phyloP scores from a whole-genome alignment of 2,888 invertebrate genomes.

The Perithous albicinctus region DNA sequence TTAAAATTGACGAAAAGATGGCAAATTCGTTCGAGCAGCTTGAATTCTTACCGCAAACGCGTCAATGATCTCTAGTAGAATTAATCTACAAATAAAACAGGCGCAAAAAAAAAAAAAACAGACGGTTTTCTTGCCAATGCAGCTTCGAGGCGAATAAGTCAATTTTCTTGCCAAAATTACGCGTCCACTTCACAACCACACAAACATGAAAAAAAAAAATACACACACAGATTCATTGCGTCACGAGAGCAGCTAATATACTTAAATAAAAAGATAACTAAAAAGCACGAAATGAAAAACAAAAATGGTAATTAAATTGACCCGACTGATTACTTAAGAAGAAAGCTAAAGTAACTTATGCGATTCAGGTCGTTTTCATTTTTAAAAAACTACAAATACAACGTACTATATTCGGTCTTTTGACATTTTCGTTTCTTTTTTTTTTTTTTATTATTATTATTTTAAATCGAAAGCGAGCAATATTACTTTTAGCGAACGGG shows the following conservation, averaged over 20 bases:
- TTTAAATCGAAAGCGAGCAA: slow-evolving; percentile 77
- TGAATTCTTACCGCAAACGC: slow-evolving; percentile 45
- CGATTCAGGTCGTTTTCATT: slow-evolving; percentile 1
- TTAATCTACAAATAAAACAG: slow-evolving; percentile 51
- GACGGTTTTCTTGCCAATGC: slow-evolving; percentile 28
- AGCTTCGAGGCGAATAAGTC: slow-evolving; percentile 10
- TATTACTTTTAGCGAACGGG: slow-evolving; percentile 78
- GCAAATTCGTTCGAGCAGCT: slow-evolving; percentile 17
- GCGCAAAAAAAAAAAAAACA: slow-evolving; percentile 14
- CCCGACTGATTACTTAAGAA: slow-evolving; percentile 79
- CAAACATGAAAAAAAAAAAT: slow-evolving; percentile 54
- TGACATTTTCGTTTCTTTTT: slow-evolving; percentile 49
- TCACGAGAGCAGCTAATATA: slow-evolving; percentile 67
- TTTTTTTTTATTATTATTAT: slow-evolving; percentile 36
- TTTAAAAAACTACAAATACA: not conserved
- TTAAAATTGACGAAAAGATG: slow-evolving; percentile 56
- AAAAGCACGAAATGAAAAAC: slow-evolving; percentile 66
- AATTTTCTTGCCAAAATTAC: slow-evolving; percentile 6
- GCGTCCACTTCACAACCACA: slow-evolving; percentile 31
- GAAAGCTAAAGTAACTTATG: slow-evolving; percentile 5
- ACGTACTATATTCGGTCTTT: slow-evolving; percentile 42
- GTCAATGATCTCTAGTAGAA: slow-evolving; percentile 67
- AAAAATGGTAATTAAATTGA: slow-evolving; percentile 67
- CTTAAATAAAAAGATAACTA: slow-evolving; percentile 72
- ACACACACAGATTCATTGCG: slow-evolving; percentile 21